Base-by-base conservation (phyloP, 2,888 invertebrate genomes). In the Poecilobothrus nobilitatus region DNA sequence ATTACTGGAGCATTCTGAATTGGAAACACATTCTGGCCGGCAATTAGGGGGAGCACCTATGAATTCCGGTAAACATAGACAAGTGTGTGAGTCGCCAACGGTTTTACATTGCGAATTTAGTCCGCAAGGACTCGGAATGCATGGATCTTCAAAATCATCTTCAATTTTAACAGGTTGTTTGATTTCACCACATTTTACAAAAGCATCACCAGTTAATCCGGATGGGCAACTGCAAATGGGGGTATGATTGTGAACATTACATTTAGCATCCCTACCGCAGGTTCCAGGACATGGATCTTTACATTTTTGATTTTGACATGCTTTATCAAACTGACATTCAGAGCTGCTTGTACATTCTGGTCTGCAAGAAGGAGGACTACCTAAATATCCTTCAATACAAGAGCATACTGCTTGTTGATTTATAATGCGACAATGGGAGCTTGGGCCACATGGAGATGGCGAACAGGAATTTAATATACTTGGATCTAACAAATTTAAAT, bases 311-410 rank as follows among this genome's bases (percentile, higher is more conserved):
- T 90, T 91, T 72, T 91, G 87, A 76, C 94, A 94, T 10, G 92
- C 91, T 77, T 88, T 88, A 75, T 89, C 88, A 73, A 88, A 88
- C 37, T 89, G 86, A 80, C 93, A 94, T 77, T 94, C 92, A 6
- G 90, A 86, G 76, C 91, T 92, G 0, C 91, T 89, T 10, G 91
- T 86, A 79, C 94, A 94, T 81, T 93, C 93, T 1, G 92, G 92
- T 71, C 89, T 86, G 77, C 93, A 93, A 75, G 89, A 89, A 6
- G 92, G 92, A 63, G 93, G 92, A 67, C 86, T 84, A n/a, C 92
- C 92, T 67, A 88, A 84, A 76, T 90, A 91, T 44, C 85, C 85
- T 67, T 87, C 86, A 69, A 88, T 81, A 74, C 94, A 94, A 1
- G 91, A 90, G 78, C 94, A 94, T 5, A 91, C 88, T 1, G 91